These are phyloP conservation scores for Crax fasciolata DNA, from an alignment of 2,797 vertebrate species.

Conservation along the genomic window DNA sequence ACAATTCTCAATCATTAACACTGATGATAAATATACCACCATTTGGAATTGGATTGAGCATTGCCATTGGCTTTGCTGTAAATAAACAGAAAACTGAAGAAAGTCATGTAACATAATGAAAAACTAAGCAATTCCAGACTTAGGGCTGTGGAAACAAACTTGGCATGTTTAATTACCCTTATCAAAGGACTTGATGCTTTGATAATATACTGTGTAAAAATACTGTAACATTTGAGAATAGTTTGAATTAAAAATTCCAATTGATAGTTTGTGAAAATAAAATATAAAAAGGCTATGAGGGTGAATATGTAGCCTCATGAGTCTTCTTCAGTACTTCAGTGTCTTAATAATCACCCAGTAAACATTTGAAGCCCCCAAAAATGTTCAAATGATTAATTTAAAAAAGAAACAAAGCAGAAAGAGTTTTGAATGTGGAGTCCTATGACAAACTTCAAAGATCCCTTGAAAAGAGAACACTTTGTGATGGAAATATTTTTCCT, in stretches of 20 bases:
- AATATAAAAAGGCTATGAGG: slow-evolving; percentile 79
- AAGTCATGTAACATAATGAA: not conserved
- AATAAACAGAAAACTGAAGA: slow-evolving; percentile 6
- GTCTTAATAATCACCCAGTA: slow-evolving; percentile 82
- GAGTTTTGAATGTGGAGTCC: slow-evolving; percentile 70
- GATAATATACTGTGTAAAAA: slow-evolving; percentile 78
- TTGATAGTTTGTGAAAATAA: slow-evolving; percentile 83
- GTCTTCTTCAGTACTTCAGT: slow-evolving; percentile 71
- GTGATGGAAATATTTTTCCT: slow-evolving; percentile 84
- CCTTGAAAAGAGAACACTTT: slow-evolving; percentile 78
- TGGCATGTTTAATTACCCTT: slow-evolving; percentile 82
- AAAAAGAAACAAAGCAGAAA: slow-evolving; percentile 81
- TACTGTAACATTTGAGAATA: slow-evolving; percentile 77
- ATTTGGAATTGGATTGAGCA: not conserved
- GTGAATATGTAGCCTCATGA: slow-evolving; percentile 73
- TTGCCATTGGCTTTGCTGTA: slow-evolving; percentile 18
- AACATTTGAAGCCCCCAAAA: slow-evolving; percentile 79
- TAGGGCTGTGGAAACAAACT: slow-evolving; percentile 72
- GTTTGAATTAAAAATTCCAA: slow-evolving; percentile 85
- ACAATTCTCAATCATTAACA: not conserved
- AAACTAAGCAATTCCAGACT: slow-evolving; percentile 11
- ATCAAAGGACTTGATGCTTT: slow-evolving; percentile 80
- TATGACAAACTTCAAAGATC: slow-evolving; percentile 82
- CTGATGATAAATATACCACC: not conserved
- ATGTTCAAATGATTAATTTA: slow-evolving; percentile 84